Evolutionary conservation across 1,140 invertebrate species (phyloP).

Genomic region (Ylistrum balloti): DNA sequence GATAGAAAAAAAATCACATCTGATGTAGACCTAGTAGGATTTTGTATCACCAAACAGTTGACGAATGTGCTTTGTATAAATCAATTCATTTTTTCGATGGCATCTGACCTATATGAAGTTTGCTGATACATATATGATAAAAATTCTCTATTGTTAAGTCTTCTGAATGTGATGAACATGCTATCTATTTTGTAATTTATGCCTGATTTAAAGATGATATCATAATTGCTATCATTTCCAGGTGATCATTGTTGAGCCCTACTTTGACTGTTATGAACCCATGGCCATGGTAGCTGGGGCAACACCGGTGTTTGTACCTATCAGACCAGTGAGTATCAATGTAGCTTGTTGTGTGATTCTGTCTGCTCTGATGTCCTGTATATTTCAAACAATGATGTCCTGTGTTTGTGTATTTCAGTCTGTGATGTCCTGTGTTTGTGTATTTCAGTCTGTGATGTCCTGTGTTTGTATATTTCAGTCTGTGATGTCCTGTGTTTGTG

Average conservation of each 20-base stretch:
- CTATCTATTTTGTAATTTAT: not conserved
- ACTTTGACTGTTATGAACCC: slow-evolving; percentile 98
- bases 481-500: not conserved
- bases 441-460: not conserved
- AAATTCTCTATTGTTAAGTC: too few species aligned
- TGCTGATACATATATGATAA: too few species aligned
- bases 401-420: not conserved
- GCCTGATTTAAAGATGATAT: slow-evolving; percentile 8
- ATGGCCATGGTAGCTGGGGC: slow-evolving; percentile 96
- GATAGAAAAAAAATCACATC: too few species aligned
- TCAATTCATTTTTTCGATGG: too few species aligned
- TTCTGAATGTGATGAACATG: not conserved
- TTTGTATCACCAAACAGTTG: too few species aligned
- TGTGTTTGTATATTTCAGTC: not conserved
- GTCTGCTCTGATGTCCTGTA: not conserved
- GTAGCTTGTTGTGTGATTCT: too few species aligned
- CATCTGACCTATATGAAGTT: too few species aligned
- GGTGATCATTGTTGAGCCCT: slow-evolving; percentile 98
- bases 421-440: not conserved
- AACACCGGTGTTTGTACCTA: slow-evolving; percentile 92
- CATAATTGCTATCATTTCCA: slow-evolving; percentile 58
- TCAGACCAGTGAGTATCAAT: slow-evolving; percentile 86
- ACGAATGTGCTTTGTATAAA: too few species aligned
- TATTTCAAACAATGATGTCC: not conserved
- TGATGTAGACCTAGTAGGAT: too few species aligned